Conservation (phyloP, 64 coral and sea anemone genomes). For the Cladopsammia gracilis region DNA sequence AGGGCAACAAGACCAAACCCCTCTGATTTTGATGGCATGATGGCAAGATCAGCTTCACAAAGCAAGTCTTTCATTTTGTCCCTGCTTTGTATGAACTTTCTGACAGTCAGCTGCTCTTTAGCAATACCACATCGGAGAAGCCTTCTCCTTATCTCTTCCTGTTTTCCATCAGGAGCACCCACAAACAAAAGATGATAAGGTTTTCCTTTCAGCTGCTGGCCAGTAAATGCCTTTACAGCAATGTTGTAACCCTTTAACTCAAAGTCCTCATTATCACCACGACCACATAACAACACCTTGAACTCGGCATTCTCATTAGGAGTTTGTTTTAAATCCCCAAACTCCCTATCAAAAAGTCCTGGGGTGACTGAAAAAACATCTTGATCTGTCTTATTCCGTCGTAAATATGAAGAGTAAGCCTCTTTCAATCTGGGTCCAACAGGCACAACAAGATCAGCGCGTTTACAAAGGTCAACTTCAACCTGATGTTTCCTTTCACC, state of each 20-base stretch:
- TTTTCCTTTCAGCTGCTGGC: background rate
- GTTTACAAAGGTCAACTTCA: background rate
- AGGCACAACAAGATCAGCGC: background rate
- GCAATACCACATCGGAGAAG: background rate
- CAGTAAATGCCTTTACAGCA: conserved; percentile 5
- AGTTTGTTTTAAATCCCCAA: background rate
- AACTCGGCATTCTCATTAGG: background rate
- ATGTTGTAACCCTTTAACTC: background rate
- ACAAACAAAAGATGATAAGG: conserved; percentile 11
- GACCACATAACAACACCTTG: background rate
- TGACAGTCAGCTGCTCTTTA: background rate
- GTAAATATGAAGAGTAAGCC: background rate
- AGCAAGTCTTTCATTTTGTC: background rate
- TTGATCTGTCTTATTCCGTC: background rate
- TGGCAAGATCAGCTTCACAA: conserved; percentile 9
- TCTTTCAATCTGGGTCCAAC: conserved; percentile 1
- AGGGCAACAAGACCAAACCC: conserved; percentile 23
- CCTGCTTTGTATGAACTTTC: background rate
- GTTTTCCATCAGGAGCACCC: background rate
- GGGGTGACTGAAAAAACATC: background rate
- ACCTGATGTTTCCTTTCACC: conserved; percentile 1
- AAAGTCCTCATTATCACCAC: background rate
- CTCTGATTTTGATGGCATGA: conserved; percentile 11
- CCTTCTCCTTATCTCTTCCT: background rate
- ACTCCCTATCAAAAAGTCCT: conserved; percentile 1